phyloP scores from a whole-genome alignment of 2,888 invertebrate genomes.

The Phengaris arion region DNA sequence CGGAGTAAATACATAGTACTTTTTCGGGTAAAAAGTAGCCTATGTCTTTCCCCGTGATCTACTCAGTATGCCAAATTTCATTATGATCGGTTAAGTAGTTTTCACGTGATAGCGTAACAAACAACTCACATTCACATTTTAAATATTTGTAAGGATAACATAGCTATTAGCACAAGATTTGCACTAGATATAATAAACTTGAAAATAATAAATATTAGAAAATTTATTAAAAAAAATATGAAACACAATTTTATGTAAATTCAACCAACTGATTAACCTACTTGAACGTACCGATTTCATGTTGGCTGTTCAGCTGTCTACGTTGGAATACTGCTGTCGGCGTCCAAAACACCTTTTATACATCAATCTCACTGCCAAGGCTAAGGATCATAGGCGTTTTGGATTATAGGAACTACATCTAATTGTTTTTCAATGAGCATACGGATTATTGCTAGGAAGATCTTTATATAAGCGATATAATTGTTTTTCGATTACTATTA shows the following conservation, averaged over 20 bases:
- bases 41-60: too few relatives aligned
- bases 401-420: background rate
- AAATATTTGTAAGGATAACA: too few relatives aligned
- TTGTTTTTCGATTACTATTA: background rate
- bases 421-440: constrained; percentile 4
- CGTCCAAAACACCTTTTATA: constrained; percentile 59
- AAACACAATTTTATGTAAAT: background rate
- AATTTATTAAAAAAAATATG: too few relatives aligned
- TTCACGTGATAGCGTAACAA: too few relatives aligned
- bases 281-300: constrained; percentile 69
- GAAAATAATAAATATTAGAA: too few relatives aligned
- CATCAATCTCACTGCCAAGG: constrained; percentile 59
- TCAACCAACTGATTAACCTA: background rate
- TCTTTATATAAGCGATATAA: background rate
- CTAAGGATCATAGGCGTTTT: constrained; percentile 46
- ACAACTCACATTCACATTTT: background rate
- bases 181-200: too few relatives aligned
- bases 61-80: too few relatives aligned
- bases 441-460: background rate
- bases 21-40: too few relatives aligned
- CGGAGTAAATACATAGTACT: too few relatives aligned
- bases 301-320: constrained; percentile 56
- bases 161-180: too few relatives aligned
- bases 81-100: too few relatives aligned
- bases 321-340: constrained; percentile 56